Conservation (phyloP, 1,140 invertebrate genomes). For the Hylaeus anthracinus region DNA sequence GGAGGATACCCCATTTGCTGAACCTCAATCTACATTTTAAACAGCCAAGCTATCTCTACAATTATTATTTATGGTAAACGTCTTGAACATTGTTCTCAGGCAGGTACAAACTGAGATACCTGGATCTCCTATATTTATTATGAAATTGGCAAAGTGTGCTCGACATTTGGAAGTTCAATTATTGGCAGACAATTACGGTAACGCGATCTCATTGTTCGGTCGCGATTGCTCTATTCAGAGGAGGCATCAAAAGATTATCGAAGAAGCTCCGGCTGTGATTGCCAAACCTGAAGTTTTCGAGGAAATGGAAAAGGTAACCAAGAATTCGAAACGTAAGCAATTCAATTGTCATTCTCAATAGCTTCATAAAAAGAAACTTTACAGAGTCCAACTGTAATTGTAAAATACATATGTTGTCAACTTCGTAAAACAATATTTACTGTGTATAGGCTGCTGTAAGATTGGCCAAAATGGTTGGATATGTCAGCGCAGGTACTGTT, state of each 20-base stretch:
- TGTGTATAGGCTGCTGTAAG: constrained; percentile 92
- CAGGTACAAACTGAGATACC: constrained; percentile 98
- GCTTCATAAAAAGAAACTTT: no score
- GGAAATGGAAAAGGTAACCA: constrained; percentile 97
- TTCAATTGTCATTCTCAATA: no score
- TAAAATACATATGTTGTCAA: no score
- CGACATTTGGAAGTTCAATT: constrained; percentile 99
- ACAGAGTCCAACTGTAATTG: no score
- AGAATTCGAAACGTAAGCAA: constrained; percentile 41
- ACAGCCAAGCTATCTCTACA: no score
- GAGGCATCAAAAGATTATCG: constrained; percentile 99
- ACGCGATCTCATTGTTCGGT: constrained; percentile 98
- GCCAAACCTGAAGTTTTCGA: constrained; percentile 95
- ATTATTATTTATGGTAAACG: no score
- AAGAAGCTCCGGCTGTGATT: constrained; percentile 98
- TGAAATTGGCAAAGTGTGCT: constrained; percentile 98
- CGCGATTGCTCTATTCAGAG: constrained; percentile 99
- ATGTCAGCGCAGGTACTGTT: constrained; percentile 99
- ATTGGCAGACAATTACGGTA: constrained; percentile 98
- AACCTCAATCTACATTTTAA: no score
- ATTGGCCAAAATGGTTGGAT: constrained; percentile 99
- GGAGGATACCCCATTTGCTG: no score
- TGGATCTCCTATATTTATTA: constrained; percentile 98
- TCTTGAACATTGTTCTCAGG: constrained; percentile 51
- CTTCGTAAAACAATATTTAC: background rate